These are phyloP conservation scores for Rhinolophus ferrumequinum DNA, from an alignment of 2,113 vertebrate genomes.

Conservation along the genomic window DNA sequence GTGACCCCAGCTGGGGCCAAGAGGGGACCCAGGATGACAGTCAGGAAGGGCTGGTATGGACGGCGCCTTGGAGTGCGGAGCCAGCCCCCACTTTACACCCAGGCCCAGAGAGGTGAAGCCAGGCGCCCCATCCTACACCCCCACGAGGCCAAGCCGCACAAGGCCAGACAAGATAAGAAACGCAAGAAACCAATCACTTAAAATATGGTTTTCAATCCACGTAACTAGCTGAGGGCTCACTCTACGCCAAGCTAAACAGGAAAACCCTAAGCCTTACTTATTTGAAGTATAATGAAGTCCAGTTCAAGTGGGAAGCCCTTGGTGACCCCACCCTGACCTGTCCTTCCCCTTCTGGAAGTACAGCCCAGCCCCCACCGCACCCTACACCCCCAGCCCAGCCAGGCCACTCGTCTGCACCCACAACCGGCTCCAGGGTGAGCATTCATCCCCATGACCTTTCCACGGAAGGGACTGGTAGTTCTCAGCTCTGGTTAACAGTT, in stretches of 20 bases:
- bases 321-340: neutral
- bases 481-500: too few species aligned
- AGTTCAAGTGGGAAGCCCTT: neutral
- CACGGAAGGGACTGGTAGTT: too few species aligned
- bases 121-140: fast-evolving
- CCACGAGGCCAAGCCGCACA: neutral
- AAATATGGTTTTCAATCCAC: neutral
- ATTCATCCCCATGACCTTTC: neutral
- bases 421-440: neutral
- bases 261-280: neutral
- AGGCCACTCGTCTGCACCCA: neutral
- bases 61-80: neutral
- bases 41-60: neutral
- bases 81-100: fast-evolving
- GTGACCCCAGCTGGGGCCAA: neutral
- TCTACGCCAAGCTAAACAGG: neutral
- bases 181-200: fast-evolving
- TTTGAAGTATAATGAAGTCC: neutral
- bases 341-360: neutral
- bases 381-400: neutral
- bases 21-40: neutral
- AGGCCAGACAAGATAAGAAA: neutral
- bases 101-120: neutral
- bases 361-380: neutral
- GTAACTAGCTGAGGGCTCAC: fast-evolving